phyloP scores from a whole-genome alignment of 2,888 invertebrate genomes.

The Aethes cnicana region DNA sequence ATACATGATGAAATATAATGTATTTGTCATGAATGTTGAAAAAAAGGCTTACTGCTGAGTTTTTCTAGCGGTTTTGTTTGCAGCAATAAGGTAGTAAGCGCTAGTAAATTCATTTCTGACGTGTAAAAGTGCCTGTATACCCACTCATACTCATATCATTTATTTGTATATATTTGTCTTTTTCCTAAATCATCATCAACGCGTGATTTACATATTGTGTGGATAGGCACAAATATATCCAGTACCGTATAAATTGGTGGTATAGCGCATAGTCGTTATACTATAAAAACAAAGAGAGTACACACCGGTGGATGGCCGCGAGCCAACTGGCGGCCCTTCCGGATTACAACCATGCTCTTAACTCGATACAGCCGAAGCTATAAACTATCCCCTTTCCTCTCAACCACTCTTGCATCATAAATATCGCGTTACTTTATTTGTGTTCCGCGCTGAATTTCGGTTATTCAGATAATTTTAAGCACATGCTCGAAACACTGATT shows the following conservation, averaged over 20 bases:
- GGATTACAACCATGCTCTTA: constrained; percentile 46
- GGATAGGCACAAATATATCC: no score
- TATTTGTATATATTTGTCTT: no score
- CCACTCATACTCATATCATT: no score
- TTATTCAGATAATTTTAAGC: constrained; percentile 26
- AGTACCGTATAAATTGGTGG: neutral
- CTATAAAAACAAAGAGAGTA: constrained; percentile 42
- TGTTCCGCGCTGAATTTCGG: constrained; percentile 25
- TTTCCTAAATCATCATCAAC: no score
- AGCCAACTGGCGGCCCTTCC: constrained; percentile 53
- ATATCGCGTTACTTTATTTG: constrained; percentile 36
- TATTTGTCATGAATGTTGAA: no score
- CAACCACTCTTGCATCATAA: constrained; percentile 37
- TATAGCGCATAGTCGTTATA: constrained; percentile 38
- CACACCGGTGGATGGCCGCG: constrained; percentile 47
- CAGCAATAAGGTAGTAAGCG: no score
- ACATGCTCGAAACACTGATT: constrained; percentile 10
- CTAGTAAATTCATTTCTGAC: no score
- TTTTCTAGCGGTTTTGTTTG: no score
- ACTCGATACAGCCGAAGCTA: constrained; percentile 41
- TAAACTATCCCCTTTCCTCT: constrained; percentile 43
- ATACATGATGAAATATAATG: no score
- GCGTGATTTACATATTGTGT: no score
- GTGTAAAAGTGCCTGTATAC: no score
- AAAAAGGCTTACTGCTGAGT: no score